Evolutionary conservation across 1,140 invertebrate genomes (phyloP).

Genomic region (Drosophila lacertosa): DNA sequence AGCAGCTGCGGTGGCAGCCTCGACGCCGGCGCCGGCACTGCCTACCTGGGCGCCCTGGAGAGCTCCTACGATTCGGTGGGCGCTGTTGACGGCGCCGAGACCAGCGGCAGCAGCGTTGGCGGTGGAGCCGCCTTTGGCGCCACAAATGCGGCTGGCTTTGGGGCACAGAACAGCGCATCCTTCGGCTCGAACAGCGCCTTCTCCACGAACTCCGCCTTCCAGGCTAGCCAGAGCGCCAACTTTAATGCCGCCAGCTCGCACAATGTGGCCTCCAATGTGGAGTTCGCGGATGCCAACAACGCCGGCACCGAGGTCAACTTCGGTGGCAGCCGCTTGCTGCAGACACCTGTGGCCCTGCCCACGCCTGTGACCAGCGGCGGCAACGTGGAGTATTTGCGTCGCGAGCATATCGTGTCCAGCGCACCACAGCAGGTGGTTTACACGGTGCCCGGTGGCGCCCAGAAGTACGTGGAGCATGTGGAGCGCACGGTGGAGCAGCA

Average conservation of each 20-base stretch:
- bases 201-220: conserved; percentile 59
- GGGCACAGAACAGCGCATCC: conserved; percentile 12
- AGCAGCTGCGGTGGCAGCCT: neutral
- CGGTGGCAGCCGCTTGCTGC: conserved; percentile 23
- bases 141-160: conserved; percentile 17
- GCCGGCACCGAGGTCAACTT: too few relatives aligned
- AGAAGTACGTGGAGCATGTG: conserved; percentile 68
- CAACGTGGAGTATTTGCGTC: conserved; percentile 63
- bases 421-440: conserved; percentile 49
- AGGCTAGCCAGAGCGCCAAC: conserved; percentile 53
- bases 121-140: conserved; percentile 13
- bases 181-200: conserved; percentile 62
- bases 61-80: conserved; percentile 71
- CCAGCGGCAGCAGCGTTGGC: conserved; percentile 11
- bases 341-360: conserved; percentile 24
- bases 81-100: conserved; percentile 43
- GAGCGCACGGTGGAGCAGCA: conserved; percentile 62
- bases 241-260: conserved; percentile 59
- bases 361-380: conserved; percentile 31
- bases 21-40: conserved; percentile 6
- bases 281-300: too few relatives aligned
- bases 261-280: conserved; percentile 60
- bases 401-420: conserved; percentile 47
- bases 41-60: conserved; percentile 63
- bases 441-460: conserved; percentile 54